phyloP scores from a whole-genome alignment of 2,797 vertebrate species.

The Sylvilagus floridanus region DNA sequence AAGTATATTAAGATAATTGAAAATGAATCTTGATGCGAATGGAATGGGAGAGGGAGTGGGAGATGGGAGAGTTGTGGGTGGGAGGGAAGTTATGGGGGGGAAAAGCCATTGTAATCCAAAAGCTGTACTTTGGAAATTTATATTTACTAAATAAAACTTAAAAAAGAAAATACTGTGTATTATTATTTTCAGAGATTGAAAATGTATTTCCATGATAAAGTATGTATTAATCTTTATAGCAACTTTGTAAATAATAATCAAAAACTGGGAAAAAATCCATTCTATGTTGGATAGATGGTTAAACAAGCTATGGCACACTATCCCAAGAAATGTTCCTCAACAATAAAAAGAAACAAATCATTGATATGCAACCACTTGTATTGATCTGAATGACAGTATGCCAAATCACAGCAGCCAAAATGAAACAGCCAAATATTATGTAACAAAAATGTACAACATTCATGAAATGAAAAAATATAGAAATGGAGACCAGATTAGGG shows the following conservation, averaged over 20 bases:
- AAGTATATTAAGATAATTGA: no score
- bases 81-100: no score
- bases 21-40: no score
- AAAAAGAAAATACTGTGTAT: no score
- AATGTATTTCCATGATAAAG: not conserved
- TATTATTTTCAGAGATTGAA: not conserved
- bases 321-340: not conserved
- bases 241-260: not conserved
- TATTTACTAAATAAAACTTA: no score
- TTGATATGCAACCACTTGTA: not conserved
- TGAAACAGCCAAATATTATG: not conserved
- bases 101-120: no score
- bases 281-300: not conserved
- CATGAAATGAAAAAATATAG: not conserved
- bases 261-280: not conserved
- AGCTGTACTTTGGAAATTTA: no score
- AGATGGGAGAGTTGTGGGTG: no score
- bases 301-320: not conserved
- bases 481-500: not conserved
- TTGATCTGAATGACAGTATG: not conserved
- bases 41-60: no score
- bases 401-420: not conserved
- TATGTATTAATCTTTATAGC: not conserved
- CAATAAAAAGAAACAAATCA: not conserved
- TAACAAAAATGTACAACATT: no score